These are phyloP conservation scores for Papilio dardanus DNA, from an alignment of 1,140 invertebrate species.

Conservation along the genomic window DNA sequence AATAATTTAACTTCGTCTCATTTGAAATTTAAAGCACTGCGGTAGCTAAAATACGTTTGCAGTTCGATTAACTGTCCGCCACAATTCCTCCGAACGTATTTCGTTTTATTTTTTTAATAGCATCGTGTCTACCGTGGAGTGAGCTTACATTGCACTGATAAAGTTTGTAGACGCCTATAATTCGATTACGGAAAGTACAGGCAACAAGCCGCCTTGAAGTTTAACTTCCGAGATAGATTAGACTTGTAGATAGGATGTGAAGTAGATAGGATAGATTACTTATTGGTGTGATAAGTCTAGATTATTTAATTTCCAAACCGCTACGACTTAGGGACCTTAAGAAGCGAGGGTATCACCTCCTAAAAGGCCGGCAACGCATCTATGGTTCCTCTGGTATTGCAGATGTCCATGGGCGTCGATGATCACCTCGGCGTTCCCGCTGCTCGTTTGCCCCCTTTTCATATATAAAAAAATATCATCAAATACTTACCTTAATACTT, in stretches of 20 bases:
- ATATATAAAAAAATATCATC: too few relatives aligned
- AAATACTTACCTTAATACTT: too few relatives aligned
- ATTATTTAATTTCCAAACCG: too few relatives aligned
- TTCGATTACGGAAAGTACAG: neutral
- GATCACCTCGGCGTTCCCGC: too few relatives aligned
- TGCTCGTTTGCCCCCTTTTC: too few relatives aligned
- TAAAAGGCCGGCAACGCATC: too few relatives aligned
- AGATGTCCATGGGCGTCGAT: too few relatives aligned
- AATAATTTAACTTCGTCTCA: neutral
- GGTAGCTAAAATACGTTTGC: neutral
- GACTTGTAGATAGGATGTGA: neutral
- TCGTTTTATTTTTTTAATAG: neutral
- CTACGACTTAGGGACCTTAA: too few relatives aligned
- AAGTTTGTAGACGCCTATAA: neutral
- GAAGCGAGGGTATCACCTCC: too few relatives aligned
- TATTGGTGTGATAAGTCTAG: neutral
- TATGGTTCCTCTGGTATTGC: too few relatives aligned
- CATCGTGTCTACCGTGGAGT: neutral
- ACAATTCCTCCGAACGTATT: neutral
- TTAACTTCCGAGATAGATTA: neutral
- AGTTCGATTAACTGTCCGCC: neutral
- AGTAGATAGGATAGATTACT: neutral
- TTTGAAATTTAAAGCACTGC: neutral
- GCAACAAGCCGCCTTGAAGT: neutral
- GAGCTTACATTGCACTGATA: neutral